Evolutionary conservation across 2,113 vertebrate genomes (phyloP).

Genomic region (Centropus bengalensis): DNA sequence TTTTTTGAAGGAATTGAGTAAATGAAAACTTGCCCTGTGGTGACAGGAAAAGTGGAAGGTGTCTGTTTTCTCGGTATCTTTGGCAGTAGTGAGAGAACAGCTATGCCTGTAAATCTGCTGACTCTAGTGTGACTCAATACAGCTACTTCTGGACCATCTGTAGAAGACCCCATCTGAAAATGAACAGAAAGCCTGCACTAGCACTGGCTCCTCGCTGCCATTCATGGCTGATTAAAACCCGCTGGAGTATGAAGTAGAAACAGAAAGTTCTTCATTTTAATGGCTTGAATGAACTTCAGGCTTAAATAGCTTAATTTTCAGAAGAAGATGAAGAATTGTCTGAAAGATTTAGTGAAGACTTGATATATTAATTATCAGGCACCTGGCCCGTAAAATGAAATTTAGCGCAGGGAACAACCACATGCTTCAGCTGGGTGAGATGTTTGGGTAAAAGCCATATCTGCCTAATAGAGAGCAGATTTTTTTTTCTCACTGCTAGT

Average conservation of each 20-base stretch:
- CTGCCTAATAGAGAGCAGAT: neutral
- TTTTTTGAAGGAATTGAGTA: neutral
- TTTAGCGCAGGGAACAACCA: neutral
- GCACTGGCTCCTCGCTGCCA: neutral
- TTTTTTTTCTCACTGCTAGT: neutral
- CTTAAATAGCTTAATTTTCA: conserved; percentile 1
- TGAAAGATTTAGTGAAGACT: conserved; percentile 12
- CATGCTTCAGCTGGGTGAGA: neutral
- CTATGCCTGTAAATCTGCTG: neutral
- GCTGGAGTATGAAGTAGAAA: neutral
- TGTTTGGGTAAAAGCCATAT: neutral
- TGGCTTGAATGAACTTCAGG: neutral
- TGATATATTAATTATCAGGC: conserved; percentile 17
- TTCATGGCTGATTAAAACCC: neutral
- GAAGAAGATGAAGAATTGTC: neutral
- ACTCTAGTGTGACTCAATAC: neutral
- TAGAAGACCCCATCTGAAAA: neutral
- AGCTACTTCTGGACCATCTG: neutral
- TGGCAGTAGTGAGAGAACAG: neutral
- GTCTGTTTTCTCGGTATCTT: accelerated
- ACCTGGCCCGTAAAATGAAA: neutral
- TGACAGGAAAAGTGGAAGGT: neutral
- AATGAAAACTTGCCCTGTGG: neutral
- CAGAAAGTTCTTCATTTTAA: neutral
- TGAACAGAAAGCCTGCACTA: neutral